These are phyloP conservation scores for Volucella inanis DNA, from an alignment of 2,888 invertebrate species.

Conservation along the genomic window DNA sequence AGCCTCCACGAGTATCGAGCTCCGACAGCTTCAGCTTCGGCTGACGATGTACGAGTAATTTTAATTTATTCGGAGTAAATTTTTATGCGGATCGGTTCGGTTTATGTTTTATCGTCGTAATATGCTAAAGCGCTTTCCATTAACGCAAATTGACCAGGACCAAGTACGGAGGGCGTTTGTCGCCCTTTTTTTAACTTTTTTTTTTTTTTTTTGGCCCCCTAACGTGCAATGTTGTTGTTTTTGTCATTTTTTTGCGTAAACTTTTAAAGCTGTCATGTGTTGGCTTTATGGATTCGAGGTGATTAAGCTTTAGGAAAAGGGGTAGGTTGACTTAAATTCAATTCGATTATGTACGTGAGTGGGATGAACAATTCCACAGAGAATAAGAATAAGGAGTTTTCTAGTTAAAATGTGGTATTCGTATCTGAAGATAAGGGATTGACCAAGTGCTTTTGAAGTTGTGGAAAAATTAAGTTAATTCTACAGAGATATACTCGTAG, in stretches of 20 bases:
- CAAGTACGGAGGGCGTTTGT: slow-evolving; percentile 20
- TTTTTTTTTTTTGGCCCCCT: background rate
- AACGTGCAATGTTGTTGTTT: no score
- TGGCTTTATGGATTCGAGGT: slow-evolving; percentile 38
- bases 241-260: background rate
- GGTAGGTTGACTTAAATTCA: slow-evolving; percentile 15
- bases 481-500: no score
- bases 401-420: background rate
- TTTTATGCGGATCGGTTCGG: slow-evolving; percentile 69
- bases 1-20: no score
- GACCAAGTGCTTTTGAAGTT: background rate
- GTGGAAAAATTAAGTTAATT: no score
- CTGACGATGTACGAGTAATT: slow-evolving; percentile 61
- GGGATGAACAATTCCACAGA: background rate
- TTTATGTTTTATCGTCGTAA: slow-evolving; percentile 74
- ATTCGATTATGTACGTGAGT: slow-evolving; percentile 36
- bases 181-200: background rate
- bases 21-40: background rate
- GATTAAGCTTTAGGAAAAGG: slow-evolving; percentile 20
- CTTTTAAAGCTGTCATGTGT: slow-evolving; percentile 36
- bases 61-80: slow-evolving; percentile 71
- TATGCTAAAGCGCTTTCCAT: slow-evolving; percentile 74
- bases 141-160: slow-evolving; percentile 71
- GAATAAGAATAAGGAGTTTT: background rate
- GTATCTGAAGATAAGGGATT: background rate